These are phyloP conservation scores for Garrulus glandarius DNA, from an alignment of 2,797 vertebrate genomes.

Conservation along the genomic window DNA sequence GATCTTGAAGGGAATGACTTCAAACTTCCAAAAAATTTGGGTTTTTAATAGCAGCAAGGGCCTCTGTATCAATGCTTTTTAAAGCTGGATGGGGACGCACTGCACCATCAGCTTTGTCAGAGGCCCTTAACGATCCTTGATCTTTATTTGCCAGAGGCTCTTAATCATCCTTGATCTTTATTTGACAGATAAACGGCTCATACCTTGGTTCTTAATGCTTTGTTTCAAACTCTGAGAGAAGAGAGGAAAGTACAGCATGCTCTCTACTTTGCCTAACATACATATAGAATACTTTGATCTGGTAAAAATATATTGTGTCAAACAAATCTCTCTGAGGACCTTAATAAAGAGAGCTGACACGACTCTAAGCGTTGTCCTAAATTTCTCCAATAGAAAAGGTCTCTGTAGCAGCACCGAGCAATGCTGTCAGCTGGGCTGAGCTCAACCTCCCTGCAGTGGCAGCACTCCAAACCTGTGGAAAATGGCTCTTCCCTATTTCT, in stretches of 20 bases:
- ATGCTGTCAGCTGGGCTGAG: not conserved
- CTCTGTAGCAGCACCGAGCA: not conserved
- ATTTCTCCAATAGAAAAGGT: not conserved
- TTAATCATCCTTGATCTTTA: slow-evolving; percentile 74
- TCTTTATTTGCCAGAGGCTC: slow-evolving; percentile 66
- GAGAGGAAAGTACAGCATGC: not conserved
- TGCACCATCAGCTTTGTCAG: slow-evolving; percentile 58
- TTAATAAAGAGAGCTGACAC: not conserved
- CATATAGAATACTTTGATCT: slow-evolving; percentile 7
- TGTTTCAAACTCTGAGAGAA: slow-evolving; percentile 65
- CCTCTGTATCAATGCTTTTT: slow-evolving; percentile 60
- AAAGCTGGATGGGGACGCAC: slow-evolving; percentile 56
- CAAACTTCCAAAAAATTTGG: slow-evolving; percentile 59
- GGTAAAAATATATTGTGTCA: not conserved
- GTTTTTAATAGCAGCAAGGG: slow-evolving; percentile 63
- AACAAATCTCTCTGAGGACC: not conserved
- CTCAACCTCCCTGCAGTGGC: not conserved
- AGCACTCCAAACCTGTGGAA: not conserved
- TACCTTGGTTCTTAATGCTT: slow-evolving; percentile 65
- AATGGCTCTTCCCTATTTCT: not conserved
- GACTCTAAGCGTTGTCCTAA: not conserved
- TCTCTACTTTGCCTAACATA: slow-evolving; percentile 23
- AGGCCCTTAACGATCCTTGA: slow-evolving; percentile 64
- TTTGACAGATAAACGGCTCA: slow-evolving; percentile 68
- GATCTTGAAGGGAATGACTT: slow-evolving; percentile 24